Base-by-base conservation (phyloP, 2,113 vertebrate genomes). In the Talpa occidentalis region DNA sequence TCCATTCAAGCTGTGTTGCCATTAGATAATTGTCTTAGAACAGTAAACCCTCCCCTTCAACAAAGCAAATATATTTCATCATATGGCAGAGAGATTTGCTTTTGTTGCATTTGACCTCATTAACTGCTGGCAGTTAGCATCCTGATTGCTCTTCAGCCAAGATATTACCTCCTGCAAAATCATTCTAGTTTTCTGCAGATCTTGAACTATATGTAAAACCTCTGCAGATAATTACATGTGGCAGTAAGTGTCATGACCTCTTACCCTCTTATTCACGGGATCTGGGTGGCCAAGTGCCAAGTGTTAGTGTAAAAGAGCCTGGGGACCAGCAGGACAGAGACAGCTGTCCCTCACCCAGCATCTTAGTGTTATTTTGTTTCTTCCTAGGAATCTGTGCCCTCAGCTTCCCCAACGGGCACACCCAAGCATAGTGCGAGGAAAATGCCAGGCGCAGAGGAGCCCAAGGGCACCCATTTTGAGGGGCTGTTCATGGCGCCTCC, bases 351-450 rank as follows among this genome's bases (percentile, higher is more conserved):
- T 11, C 17, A 72, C 70, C 52, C 64, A 66, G 56, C 16, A n/a
- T 92, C 85, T 76, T 91, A 66, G 44, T 88, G 82, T 91, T 76
- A 15, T 83, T 95, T 84, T 66, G 10, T 97, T 96, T 92, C 66
- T 96, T 96, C 96, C 81, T 97, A 99, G 99, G 99, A 99, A 84
- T 98, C 98, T 3, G 98, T 98, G 90, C 98, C 96, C 16, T 97
- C 98, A 93, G 96, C 98, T 32, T 98, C 98, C 49, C 98, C 98
- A 66, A 80, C 88, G 81, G 97, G 97, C 73, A 98, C 98, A 2
- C 98, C 98, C 4, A 97, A 98, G 56, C 98, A 98, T 0, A 84
- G 44, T 35, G 1, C 80, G 94, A 98, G 85, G 96, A 97, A 96
- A 97, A 95, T 80, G 54, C 76, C 88, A 1, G 97, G 80, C 79